Evolutionary conservation across 2,113 vertebrate species (phyloP), one percentile per base, ranked within the genome.

Genomic region (Microcebus ravelobensis): DNA sequence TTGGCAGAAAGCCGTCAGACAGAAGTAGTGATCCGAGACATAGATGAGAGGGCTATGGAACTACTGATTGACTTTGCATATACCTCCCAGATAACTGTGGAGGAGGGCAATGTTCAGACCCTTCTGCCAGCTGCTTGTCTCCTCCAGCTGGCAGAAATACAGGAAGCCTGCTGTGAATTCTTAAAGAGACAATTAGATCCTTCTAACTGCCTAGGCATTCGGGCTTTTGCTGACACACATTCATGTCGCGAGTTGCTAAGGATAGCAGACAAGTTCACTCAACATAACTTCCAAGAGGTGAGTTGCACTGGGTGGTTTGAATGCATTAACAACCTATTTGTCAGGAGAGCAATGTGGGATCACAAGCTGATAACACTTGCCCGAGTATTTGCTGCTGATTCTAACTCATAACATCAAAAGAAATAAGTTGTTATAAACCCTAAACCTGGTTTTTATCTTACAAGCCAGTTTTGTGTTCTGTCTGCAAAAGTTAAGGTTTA

Each of bases 211-310:
- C 98, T 99, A 93, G 99, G 99, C 94, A 99, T 99, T 98, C 99
- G 99, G 94, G 99, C 99, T 92, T 99, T 99, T 55, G 99, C 99
- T 2, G 99, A 99, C 97, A 99, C 99, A 6, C 99, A 99, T 97
- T 99, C 99, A 2, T 99, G 99, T 96, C 99, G 99, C 1, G 99
- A 99, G 65, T 98, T 99, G 95, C 99, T 99, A 81, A 99, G 99
- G 95, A 99, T 99, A 61, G 99, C 99, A 12, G 99, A 99, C 98
- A 99, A 99, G 97, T 99, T 99, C 98, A 99, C 99, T 1, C 99
- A 99, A 89, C 99, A 99, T 98, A 99, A 99, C 97, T 99, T 99
- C 97, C 99, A 99, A 96, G 99, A 99, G 99, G 99, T 99, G 98
- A 98, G 98, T 94, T 39, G 68, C 91, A 59, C 8, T 34, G 93